These are phyloP conservation scores for Hyla sarda DNA, from an alignment of 2,113 vertebrate genomes.

Conservation along the genomic window DNA sequence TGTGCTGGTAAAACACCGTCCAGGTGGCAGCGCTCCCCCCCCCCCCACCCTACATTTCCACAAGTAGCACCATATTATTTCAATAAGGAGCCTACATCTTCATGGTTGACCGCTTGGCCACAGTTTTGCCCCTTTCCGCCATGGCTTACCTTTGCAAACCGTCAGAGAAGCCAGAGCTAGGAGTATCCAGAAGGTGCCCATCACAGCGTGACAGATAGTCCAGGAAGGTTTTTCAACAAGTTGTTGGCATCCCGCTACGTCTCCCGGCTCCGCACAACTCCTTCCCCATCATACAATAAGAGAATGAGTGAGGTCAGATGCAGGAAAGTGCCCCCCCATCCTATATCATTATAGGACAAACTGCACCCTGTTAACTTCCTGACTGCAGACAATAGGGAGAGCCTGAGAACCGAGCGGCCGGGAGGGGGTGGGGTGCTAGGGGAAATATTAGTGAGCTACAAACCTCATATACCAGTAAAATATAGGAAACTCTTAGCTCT, in stretches of 20 bases:
- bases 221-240: constrained; percentile 2
- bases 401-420: constrained; percentile 52
- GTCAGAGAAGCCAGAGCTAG: neutral
- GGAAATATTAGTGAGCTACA: constrained; percentile 28
- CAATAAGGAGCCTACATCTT: neutral
- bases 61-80: neutral
- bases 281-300: constrained; percentile 54
- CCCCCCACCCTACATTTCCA: neutral
- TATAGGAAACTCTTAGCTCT: neutral
- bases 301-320: constrained; percentile 57
- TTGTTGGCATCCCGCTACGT: neutral
- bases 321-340: constrained; percentile 55
- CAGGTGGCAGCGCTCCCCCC: too few species aligned
- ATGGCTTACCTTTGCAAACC: constrained; percentile 42
- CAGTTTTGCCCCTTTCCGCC: neutral
- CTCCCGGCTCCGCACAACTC: constrained; percentile 46
- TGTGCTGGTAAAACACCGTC: too few species aligned
- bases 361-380: constrained; percentile 58
- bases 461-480: neutral
- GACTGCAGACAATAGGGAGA: constrained; percentile 58
- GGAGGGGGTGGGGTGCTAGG: constrained; percentile 37
- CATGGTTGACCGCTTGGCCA: neutral
- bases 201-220: constrained; percentile 20
- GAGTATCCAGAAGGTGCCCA: constrained; percentile 37
- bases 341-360: constrained; percentile 57